phyloP scores from a whole-genome alignment of 92 coral and sea anemone genomes.

The Palythoa grandiflora region DNA sequence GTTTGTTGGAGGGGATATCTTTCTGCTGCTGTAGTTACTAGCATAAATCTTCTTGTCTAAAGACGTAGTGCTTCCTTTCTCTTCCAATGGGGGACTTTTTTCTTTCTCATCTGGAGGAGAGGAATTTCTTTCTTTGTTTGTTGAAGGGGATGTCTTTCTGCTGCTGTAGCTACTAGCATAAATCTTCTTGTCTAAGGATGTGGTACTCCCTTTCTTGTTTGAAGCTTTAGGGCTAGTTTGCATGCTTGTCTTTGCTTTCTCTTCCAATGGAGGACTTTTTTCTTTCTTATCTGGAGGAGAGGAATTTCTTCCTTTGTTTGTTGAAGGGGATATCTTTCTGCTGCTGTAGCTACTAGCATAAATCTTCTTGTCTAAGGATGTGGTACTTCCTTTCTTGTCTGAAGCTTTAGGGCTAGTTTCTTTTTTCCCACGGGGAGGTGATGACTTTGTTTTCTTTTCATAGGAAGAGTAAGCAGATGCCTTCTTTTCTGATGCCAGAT shows the following conservation, averaged over 20 bases:
- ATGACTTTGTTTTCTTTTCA: not conserved
- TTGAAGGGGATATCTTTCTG: not conserved
- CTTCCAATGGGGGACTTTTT: not conserved
- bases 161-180: conserved; percentile 6
- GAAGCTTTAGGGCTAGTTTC: conserved; percentile 5
- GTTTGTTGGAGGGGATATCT: not conserved
- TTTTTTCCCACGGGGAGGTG: not conserved
- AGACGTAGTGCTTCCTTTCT: not conserved
- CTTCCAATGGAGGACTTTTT: not conserved
- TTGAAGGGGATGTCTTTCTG: not conserved
- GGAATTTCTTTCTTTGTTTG: not conserved
- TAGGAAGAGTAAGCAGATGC: not conserved
- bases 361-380: not conserved
- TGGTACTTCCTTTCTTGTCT: not conserved
- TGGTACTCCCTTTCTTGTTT: not conserved
- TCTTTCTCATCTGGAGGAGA: not conserved
- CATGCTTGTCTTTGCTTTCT: not conserved
- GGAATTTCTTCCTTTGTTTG: not conserved
- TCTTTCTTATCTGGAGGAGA: not conserved
- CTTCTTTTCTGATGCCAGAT: not conserved
- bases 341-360: conserved; percentile 6
- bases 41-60: not conserved
- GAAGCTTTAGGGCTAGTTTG: too few relatives aligned
- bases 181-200: not conserved
- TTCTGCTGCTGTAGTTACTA: conserved; percentile 7